Base-by-base conservation (phyloP, 2,888 invertebrate species). In the Carpatolechia fugitivella region DNA sequence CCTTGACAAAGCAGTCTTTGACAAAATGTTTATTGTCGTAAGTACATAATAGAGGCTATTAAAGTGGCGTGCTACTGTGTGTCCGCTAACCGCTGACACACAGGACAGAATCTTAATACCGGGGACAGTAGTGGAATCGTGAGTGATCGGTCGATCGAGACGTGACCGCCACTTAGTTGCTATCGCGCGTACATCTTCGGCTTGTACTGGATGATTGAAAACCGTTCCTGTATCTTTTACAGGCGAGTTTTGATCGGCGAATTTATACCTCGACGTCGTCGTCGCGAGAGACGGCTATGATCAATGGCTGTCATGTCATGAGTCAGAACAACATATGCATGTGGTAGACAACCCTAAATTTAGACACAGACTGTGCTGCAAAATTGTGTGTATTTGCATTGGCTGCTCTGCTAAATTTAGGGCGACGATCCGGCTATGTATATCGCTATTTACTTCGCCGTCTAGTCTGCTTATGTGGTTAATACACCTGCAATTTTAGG, bases 301-400 rank as follows among this genome's bases (percentile, higher is more conserved):
- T 70, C 66, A 70, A 69, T 69, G 70, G 63, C 69, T 66, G 63
- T 60, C 62, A 24, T 48, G 46, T 24, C 24, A 64, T 80, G 80
- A 81, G 67, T 81, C 80, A 80, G 69, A 65, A 61, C 60, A 54
- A 69, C 72, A 74, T 77, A 68, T 77, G 79, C 68, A 62, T 66
- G 70, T 67, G 69, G 70, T 46, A 71, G 72, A 69, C 66, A 66
- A 59, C 63, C 69, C 78, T 80, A 80, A 78, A 78, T 78, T 76
- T 78, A 80, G 78, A 67, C 62, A 57, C 71, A 77, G 69, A 75
- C 74, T 41, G 61, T 60, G 64, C 58, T 63, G 63, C 54, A 61
- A 69, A 68, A 73, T 70, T 70, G 65, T 69, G 69, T 56, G 48
- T 55, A 58, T 65, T 65, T 61, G 60, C 58, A 64, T 61, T 56